Evolutionary conservation across 2,888 invertebrate genomes (phyloP), one percentile per base, ranked within the genome.

Genomic region (Xanthorhoe spadicearia): DNA sequence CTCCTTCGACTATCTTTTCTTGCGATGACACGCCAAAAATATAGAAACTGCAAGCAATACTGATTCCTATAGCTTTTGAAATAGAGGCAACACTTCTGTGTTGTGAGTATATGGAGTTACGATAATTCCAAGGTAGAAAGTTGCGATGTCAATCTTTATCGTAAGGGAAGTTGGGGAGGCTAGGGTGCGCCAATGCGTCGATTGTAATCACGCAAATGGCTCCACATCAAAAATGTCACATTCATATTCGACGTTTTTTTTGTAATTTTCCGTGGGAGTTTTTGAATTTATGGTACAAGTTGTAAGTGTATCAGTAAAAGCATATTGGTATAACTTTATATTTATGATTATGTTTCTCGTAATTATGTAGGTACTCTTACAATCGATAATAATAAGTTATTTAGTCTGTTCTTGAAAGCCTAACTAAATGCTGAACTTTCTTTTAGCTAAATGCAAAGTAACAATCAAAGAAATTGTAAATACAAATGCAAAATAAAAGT

Each of bases 121-220:
- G 90, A 87, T 90, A 89, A 89, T 89, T 89, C 79, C 84, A 83
- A 87, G 83, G 88, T 87, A 87, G 74, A 87, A 85, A 84, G 86
- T 82, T 72, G 77, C 82, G 87, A 91, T 90, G 91, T 91, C 92
- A 92, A 92, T 92, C 92, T 92, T 92, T 93, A 92, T 90, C 89
- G 92, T 85, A 87, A 89, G 88, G 92, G 89, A 92, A 91, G 89
- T 89, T 85, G 86, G 88, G 84, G 85, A 83, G 83, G 84, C 84
- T 82, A 89, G 91, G 92, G 92, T 86, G 91, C 89, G 92, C 83
- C 88, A 78, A 85, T 88, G 88, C 89, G 90, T 90, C 92, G 90
- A 90, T 90, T 90, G 89, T 91, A 92, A 93, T 93, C 91, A 92
- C 90, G 90, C 90, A 92, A 93, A 92, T 93, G 92, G 90, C 82